A percentile compares a stretch with the other conserved stretches of the same genome.
These are phyloP conservation scores for Reticulitermes lucifugus DNA, from an alignment of 2,888 invertebrate species.

Conservation along the genomic window DNA sequence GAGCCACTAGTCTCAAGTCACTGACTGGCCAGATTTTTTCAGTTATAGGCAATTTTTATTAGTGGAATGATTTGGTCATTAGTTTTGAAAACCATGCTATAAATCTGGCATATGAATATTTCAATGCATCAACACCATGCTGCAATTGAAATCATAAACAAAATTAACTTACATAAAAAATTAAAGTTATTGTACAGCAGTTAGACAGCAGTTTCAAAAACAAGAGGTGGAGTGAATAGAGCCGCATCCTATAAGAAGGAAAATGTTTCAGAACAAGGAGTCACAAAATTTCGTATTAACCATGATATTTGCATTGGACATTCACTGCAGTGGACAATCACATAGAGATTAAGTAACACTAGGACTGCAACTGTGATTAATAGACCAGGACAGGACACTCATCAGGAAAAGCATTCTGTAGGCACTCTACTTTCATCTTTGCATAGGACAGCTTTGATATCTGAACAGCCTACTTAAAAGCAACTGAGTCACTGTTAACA, in stretches of 20 bases:
- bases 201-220: constrained; percentile 56
- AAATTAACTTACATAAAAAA: constrained; percentile 54
- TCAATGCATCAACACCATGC: constrained; percentile 29
- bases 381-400: background rate
- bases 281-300: background rate
- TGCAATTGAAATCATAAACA: constrained; percentile 42
- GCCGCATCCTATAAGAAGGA: constrained; percentile 52
- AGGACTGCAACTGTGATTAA: background rate
- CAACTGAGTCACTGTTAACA: background rate
- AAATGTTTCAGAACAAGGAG: constrained; percentile 38
- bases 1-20: constrained; percentile 5
- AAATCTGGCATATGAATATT: background rate
- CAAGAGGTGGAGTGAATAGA: constrained; percentile 51
- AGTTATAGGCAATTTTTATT: background rate
- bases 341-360: background rate
- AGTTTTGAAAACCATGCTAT: constrained; percentile 19
- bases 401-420: constrained; percentile 16
- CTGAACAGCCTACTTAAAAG: background rate
- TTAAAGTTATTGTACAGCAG: constrained; percentile 52
- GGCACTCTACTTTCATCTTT: constrained; percentile 8
- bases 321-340: constrained; percentile 1
- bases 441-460: background rate
- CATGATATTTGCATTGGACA: background rate
- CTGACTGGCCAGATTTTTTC: background rate
- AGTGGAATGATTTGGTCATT: background rate